Base-by-base conservation (phyloP, 1,140 invertebrate species). In the Tigriopus japonicus region DNA sequence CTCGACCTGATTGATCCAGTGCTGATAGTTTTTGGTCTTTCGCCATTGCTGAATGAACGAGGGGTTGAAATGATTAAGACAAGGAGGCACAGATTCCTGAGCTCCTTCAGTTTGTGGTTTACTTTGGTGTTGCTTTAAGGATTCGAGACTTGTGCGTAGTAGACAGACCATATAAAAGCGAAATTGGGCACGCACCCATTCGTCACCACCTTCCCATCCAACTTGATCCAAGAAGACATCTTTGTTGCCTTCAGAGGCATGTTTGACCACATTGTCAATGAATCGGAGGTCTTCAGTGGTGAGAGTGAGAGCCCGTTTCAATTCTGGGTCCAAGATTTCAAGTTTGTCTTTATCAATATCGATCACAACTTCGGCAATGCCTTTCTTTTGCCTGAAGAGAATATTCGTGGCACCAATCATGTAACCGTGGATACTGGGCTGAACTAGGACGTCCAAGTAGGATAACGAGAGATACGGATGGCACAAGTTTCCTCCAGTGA, bases 361-460 rank as follows among this genome's bases (percentile, higher is more conserved):
- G 12, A 98, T 79, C 55, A 97, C 73, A 35, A 91, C 84, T 76
- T 98, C 94, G 67, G 89, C 86, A 6, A 95, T 71, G 68, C 94
- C 85, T 62, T 84, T 81, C 68, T 94, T 94, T 68, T 96, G 92
- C 71, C 92, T 91, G 69, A 98, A 98, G 7, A 98, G 74, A 15
- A 95, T 83, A 78, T 98, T 98, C 42, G 93, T 96, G 9, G 94
- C 94, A 53, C 95, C 95, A 63, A 96, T 86, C 42, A 96, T 75
- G 73, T 93, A 98, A 52, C 90, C 87, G 63, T 87, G 76, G 7
- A 96, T 85, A 67, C 86, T 87, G 1, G 83, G 76, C 71, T 96
- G 89, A 60, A 80, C 81, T 24, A 98, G 72, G 49, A 95, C 73
- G 75, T 98, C 93, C 74, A 96, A 81, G 71, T 93, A 96, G 65